phyloP scores from a whole-genome alignment of 2,888 invertebrate genomes.

The Hyppa rectilinea region DNA sequence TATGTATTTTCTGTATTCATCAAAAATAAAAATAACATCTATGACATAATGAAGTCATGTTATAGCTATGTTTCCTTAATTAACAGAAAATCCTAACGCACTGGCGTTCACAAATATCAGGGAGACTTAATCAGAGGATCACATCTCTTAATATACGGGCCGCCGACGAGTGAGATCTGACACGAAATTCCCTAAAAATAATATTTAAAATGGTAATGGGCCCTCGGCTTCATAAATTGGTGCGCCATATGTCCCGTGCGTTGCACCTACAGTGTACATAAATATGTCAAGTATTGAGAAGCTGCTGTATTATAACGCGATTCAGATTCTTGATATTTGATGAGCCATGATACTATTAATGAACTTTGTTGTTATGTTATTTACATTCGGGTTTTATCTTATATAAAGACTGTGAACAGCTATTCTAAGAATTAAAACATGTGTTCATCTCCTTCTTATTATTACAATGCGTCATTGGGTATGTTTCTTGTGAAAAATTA shows the following conservation, averaged over 20 bases:
- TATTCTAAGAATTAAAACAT: slow-evolving; percentile 39
- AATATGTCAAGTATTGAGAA: slow-evolving; percentile 90
- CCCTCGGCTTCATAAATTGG: slow-evolving; percentile 89
- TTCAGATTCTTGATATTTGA: slow-evolving; percentile 79
- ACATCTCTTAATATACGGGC: slow-evolving; percentile 89
- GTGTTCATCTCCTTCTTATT: slow-evolving; percentile 27
- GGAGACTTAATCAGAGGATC: slow-evolving; percentile 89
- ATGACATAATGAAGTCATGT: slow-evolving; percentile 69
- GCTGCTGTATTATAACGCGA: slow-evolving; percentile 79
- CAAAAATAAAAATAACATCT: slow-evolving; percentile 54
- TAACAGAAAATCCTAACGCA: slow-evolving; percentile 85
- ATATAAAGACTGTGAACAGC: background rate
- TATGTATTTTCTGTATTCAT: background rate
- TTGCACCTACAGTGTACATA: slow-evolving; percentile 90
- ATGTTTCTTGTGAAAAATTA: slow-evolving; percentile 26
- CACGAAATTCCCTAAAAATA: slow-evolving; percentile 91
- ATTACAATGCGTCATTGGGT: slow-evolving; percentile 33
- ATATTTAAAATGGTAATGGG: slow-evolving; percentile 91
- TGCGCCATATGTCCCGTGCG: slow-evolving; percentile 89
- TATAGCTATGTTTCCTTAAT: slow-evolving; percentile 81
- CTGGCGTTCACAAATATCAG: slow-evolving; percentile 82
- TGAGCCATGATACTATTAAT: slow-evolving; percentile 38
- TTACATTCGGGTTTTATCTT: slow-evolving; percentile 1
- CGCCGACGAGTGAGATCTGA: slow-evolving; percentile 90
- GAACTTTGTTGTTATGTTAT: slow-evolving; percentile 20